Base-by-base conservation (phyloP, 92 coral and sea anemone genomes). In the Parazoanthus swiftii region DNA sequence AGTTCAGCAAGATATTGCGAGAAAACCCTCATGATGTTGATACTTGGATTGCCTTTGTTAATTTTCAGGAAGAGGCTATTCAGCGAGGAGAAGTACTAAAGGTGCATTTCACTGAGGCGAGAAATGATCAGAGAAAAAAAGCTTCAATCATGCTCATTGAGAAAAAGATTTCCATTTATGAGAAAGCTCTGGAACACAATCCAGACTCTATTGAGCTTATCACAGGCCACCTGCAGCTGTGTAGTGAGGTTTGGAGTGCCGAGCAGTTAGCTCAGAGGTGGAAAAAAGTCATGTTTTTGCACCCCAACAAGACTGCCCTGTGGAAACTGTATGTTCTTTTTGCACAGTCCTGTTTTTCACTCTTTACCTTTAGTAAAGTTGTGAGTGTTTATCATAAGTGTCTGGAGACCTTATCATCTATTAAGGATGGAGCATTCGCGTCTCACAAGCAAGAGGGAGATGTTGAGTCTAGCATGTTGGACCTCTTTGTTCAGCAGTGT, bases 261-360 rank as follows among this genome's bases (percentile, higher is more conserved):
- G 94, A 88, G n/a, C 74, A 91, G 89, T 86, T 97, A 23, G 79
- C 89, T 35, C 92, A 95, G 81, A 93, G 92, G 39, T 97, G 99
- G 99, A 94, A 85, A 76, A 95, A 91, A 83, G 91, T 93, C 39
- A 86, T 93, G 83, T 96, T 97, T 84, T 46, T 79, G 18, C 95
- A 95, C 65, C 99, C 99, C 25, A 93, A 94, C 91, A 95, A 93
- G 38, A 86, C 95, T 8, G 38, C 76, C 74, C 89, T 97, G 8
- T 97, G 99, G 99, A 91, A 84, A 48, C 91, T 95, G n/a, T 97
- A 95, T 70, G 80, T 97, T 73, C 85, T 86, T 82, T 97, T 97
- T 79, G 85, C 89, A 23, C 99, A 97, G 89, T 93, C 99, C 11
- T 89, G 92, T 76, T 95, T 95, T 74, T 93, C 99, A 39, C 85